A percentile compares a stretch with the other conserved stretches of the same genome.
phyloP scores from a whole-genome alignment of 2,113 vertebrate genomes.

The Nanorana parkeri region DNA sequence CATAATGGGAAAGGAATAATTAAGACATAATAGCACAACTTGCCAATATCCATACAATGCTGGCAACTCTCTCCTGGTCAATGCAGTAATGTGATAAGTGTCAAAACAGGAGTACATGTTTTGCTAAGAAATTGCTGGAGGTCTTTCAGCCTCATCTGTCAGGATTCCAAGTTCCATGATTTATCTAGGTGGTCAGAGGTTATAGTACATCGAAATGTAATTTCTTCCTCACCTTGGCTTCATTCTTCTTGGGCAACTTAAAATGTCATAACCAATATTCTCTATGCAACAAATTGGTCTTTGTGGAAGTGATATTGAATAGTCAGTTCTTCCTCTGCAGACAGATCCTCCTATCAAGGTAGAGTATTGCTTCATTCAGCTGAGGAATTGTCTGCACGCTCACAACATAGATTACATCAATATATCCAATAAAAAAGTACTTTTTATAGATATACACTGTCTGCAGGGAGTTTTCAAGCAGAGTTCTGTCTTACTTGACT shows the following conservation, averaged over 20 bases:
- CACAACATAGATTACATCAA: conserved; percentile 22
- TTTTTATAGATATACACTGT: neutral
- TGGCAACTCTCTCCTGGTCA: neutral
- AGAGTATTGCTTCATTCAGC: conserved; percentile 36
- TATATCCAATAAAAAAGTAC: conserved; percentile 8
- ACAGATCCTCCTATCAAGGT: conserved; percentile 3
- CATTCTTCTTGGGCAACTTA: conserved; percentile 65
- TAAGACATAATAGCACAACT: neutral
- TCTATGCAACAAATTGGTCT: conserved; percentile 50
- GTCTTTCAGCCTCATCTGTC: conserved; percentile 19
- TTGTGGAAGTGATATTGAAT: conserved; percentile 30
- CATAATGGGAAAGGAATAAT: neutral
- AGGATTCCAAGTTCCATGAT: conserved; percentile 57
- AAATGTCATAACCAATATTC: conserved; percentile 64
- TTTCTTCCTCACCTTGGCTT: conserved; percentile 62
- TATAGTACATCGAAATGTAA: conserved; percentile 68
- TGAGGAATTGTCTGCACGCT: neutral
- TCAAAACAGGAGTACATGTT: conserved; percentile 21
- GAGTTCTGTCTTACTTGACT: no score
- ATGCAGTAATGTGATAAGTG: conserved; percentile 17
- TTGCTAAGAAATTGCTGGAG: conserved; percentile 22
- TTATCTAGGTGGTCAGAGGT: conserved; percentile 68
- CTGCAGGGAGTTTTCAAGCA: neutral
- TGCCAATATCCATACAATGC: neutral
- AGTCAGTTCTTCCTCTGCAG: conserved; percentile 26